Evolutionary conservation across 2,113 vertebrate genomes (phyloP), one percentile per base, ranked within the genome.

Genomic region (Isurus oxyrinchus): DNA sequence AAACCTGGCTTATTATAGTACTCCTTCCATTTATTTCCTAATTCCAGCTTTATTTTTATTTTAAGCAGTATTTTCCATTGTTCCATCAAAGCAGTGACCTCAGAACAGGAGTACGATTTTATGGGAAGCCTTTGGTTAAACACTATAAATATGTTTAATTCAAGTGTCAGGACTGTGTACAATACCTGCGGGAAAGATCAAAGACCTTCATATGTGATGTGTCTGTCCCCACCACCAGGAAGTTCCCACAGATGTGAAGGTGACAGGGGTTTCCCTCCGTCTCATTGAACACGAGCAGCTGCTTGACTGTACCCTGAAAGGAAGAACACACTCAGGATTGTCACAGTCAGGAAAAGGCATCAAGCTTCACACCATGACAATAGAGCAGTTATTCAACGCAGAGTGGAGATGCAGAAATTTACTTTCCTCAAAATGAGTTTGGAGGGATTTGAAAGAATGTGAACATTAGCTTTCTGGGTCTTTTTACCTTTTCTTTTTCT

Each of bases 131-230:
- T 91, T 14, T 59, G 55, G 27, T 91, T 91, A 35, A 91, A 14
- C 4, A 3, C 57, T 91, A 57, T 27, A 88, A 61, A 57, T 91
- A 59, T 13, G 59, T 93, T 93, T 63, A 91, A 63, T 93, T 93
- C 90, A 35, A 88, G 19, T 44, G 13, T 96, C 57, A 66, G 96
- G 11, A 21, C 5, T 63, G 81, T 44, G 96, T 69, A 67, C 13
- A 23, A 94, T 98, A 99, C 99, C 99, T 99, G 98, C 98, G 98
- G 27, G 99, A 99, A 96, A 99, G 98, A 98, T 99, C 98, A 93
- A 99, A 99, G 72, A 99, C 98, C 97, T 98, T 98, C 72, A 99
- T 97, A 97, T 99, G 98, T 87, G 98, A 97, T 0, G 98, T 97
- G 97, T 99, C 99, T 3, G 99, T 99, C 96, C 98, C 99, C 2